Conservation (phyloP, 2,113 vertebrate species). For the Acrocephalus arundinaceus region DNA sequence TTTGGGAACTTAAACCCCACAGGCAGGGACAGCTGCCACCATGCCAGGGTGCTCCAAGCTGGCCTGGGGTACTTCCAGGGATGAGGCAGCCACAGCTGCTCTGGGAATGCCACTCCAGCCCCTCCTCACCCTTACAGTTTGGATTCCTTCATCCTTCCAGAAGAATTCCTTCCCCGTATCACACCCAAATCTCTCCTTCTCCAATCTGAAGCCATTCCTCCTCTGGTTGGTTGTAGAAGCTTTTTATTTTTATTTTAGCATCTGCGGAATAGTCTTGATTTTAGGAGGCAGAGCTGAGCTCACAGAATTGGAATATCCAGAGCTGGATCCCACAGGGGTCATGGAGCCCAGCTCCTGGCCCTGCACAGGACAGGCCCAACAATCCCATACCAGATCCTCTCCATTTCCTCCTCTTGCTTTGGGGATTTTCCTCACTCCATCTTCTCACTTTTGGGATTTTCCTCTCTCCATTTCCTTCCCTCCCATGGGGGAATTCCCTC, state of each 20-base stretch:
- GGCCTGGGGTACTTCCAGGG: neutral
- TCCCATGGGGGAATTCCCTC: too few relatives aligned
- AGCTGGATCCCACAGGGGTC: neutral
- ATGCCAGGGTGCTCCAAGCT: rapidly evolving
- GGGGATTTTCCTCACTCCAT: too few relatives aligned
- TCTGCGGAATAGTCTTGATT: neutral
- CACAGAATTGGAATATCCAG: neutral
- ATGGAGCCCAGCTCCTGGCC: too few relatives aligned
- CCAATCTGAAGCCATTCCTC: neutral
- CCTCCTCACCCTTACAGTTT: neutral
- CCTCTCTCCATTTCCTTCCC: too few relatives aligned
- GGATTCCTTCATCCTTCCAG: too few relatives aligned
- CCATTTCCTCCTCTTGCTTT: neutral
- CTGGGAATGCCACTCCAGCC: neutral
- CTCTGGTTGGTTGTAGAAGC: neutral
- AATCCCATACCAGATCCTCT: neutral
- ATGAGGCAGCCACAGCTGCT: neutral
- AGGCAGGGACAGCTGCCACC: neutral
- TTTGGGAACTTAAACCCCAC: neutral
- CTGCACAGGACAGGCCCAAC: too few relatives aligned
- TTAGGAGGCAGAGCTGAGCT: neutral
- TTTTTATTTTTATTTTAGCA: neutral
- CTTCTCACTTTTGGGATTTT: too few relatives aligned
- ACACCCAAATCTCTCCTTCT: neutral
- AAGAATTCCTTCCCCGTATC: neutral